Conservation (phyloP, 2,888 invertebrate species). For the Melanargia galathea region DNA sequence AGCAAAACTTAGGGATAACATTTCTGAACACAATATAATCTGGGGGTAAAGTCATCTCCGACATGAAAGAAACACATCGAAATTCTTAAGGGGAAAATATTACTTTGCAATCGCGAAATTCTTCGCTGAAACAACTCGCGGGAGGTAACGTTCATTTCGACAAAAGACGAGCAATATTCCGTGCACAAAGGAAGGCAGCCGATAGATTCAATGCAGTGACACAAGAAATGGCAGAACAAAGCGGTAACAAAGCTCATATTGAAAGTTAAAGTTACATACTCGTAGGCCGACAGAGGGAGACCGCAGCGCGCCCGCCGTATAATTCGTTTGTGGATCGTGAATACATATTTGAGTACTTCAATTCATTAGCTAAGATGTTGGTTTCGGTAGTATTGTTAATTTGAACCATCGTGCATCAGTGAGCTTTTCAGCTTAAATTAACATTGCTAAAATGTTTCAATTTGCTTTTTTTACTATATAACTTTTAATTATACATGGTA, state of each 20-base stretch:
- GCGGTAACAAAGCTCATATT: conserved; percentile 81
- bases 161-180: conserved; percentile 81
- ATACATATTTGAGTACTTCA: conserved; percentile 42
- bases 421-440: background rate
- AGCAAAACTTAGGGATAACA: conserved; percentile 62
- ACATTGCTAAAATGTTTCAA: background rate
- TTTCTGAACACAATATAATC: conserved; percentile 72
- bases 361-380: conserved; percentile 26
- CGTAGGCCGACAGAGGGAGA: conserved; percentile 46
- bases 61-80: conserved; percentile 80
- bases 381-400: background rate
- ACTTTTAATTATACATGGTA: too few species aligned
- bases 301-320: conserved; percentile 42
- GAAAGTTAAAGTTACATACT: too few species aligned
- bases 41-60: conserved; percentile 75
- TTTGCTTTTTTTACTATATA: background rate
- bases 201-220: conserved; percentile 83
- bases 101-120: conserved; percentile 81
- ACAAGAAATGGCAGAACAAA: conserved; percentile 79
- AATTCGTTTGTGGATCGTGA: conserved; percentile 27
- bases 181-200: conserved; percentile 79
- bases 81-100: conserved; percentile 81
- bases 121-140: conserved; percentile 79
- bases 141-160: conserved; percentile 80
- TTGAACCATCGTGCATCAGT: background rate